phyloP scores from a whole-genome alignment of 2,888 invertebrate genomes.

The Schizaphis graminum region DNA sequence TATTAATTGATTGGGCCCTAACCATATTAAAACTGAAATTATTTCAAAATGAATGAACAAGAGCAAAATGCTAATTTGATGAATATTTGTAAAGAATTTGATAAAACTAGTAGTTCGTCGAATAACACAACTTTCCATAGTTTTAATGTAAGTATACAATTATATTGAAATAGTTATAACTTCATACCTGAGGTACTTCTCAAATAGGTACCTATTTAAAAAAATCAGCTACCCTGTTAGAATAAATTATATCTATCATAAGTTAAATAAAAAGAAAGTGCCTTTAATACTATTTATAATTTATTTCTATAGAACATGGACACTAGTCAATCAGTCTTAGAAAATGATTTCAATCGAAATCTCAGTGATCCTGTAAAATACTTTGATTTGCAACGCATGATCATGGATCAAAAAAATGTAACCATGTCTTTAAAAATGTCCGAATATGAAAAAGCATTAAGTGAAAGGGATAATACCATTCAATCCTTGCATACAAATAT shows the following conservation, averaged over 20 bases:
- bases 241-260: not conserved
- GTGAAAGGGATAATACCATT: conserved; percentile 26
- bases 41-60: not conserved
- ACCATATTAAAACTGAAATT: not conserved
- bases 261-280: not conserved
- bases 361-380: conserved; percentile 8
- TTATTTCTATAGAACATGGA: not conserved
- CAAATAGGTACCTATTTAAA: not conserved
- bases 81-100: too few species aligned
- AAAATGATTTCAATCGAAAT: not conserved
- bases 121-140: not conserved
- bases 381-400: conserved; percentile 40
- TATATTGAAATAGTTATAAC: not conserved
- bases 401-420: conserved; percentile 22
- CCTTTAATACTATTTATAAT: not conserved
- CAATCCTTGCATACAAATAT: conserved; percentile 26
- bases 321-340: not conserved
- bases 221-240: not conserved
- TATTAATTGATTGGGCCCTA: not conserved
- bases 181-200: not conserved
- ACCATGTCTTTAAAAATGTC: conserved; percentile 34
- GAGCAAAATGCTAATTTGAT: not conserved
- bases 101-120: not conserved
- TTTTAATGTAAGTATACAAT: not conserved
- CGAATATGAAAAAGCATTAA: conserved; percentile 35